Evolutionary conservation across 2,797 vertebrate genomes (phyloP).

Genomic region (Cheirogaleus major): DNA sequence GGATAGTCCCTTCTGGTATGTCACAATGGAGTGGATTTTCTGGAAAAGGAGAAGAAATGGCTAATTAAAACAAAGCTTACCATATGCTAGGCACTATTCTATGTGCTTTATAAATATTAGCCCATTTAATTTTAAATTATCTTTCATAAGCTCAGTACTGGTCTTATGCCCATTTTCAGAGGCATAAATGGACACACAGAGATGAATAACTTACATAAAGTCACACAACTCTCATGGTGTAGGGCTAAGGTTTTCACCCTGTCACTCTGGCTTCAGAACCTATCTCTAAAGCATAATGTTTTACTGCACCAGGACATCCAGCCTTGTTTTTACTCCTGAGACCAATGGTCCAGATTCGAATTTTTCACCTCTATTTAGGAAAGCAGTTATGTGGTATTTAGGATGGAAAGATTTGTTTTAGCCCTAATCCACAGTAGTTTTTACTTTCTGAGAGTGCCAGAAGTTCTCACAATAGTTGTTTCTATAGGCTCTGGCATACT

Average conservation of each 20-base stretch:
- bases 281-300: background rate
- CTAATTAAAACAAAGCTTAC: background rate
- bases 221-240: background rate
- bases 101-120: background rate
- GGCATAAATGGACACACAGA: background rate
- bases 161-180: background rate
- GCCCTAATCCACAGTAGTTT: background rate
- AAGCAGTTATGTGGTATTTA: background rate
- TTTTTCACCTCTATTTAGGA: slow-evolving; percentile 43
- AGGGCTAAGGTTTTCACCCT: background rate
- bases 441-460: background rate
- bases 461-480: background rate
- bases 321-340: background rate
- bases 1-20: background rate
- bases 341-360: background rate
- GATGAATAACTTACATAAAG: background rate
- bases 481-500: background rate
- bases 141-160: background rate
- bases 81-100: background rate
- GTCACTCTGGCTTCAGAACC: background rate
- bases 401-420: background rate
- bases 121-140: background rate
- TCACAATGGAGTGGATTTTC: background rate
- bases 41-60: background rate
- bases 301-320: background rate